These are phyloP conservation scores for Trypoxylus dichotomus DNA, from an alignment of 1,140 invertebrate species.

Conservation along the genomic window DNA sequence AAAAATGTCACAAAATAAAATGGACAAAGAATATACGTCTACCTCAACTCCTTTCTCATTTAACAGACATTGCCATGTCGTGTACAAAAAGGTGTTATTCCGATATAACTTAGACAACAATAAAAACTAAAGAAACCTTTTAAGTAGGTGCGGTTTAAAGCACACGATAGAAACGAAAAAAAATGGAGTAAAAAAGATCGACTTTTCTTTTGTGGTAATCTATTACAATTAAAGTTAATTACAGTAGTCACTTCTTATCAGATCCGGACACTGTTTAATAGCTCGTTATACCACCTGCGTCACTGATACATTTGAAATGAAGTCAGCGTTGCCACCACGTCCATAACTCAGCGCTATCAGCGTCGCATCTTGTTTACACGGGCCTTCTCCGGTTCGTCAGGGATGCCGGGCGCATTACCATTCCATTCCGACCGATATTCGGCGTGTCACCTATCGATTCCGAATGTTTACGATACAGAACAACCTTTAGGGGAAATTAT, in stretches of 20 bases:
- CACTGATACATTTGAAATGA: conserved; percentile 38
- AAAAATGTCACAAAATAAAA: too few species aligned
- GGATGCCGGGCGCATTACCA: conserved; percentile 23
- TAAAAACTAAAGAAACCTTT: too few species aligned
- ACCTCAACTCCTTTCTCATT: too few species aligned
- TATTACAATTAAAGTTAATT: conserved; percentile 44
- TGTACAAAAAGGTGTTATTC: too few species aligned
- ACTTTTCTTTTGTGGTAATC: conserved; percentile 27
- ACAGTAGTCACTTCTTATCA: conserved; percentile 37
- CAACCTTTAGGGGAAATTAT: conserved; percentile 30
- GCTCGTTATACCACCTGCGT: conserved; percentile 42
- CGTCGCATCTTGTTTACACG: conserved; percentile 33
- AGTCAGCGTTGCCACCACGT: conserved; percentile 33
- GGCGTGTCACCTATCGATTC: conserved; percentile 13
- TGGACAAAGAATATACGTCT: too few species aligned
- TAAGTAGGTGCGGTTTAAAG: not conserved
- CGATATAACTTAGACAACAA: too few species aligned
- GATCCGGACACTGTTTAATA: conserved; percentile 41
- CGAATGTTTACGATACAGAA: conserved; percentile 27
- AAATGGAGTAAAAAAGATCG: not conserved
- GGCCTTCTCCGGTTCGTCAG: conserved; percentile 14
- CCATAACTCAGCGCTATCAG: conserved; percentile 37
- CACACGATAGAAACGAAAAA: not conserved
- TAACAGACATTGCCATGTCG: too few species aligned
- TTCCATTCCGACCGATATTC: conserved; percentile 14